Evolutionary conservation across 2,113 vertebrate species (phyloP), one percentile per base, ranked within the genome.

Genomic region (Noctilio leporinus): DNA sequence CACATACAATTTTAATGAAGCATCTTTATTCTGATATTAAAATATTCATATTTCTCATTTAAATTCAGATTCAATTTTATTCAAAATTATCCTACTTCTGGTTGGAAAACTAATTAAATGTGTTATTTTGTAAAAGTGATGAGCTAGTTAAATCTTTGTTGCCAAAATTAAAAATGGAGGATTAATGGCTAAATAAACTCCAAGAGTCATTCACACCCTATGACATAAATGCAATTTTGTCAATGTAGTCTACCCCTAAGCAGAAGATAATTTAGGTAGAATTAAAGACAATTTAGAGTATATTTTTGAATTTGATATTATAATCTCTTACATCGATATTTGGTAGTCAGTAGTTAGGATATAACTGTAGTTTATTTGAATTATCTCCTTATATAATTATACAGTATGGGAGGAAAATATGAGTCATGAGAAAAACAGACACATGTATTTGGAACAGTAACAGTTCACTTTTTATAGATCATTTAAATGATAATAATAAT

Each of bases 71-170:
- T 76, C 86, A 87, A 93, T 96, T 93, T 84, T 65, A 2, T 28
- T 73, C 20, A 93, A 86, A 96, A 95, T 75, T 96, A 89, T 38
- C 83, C 55, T 70, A 73, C 38, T 72, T 20, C 24, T 80, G 14
- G 93, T 89, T 76, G n/a, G 24, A 81, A 90, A 96, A 81, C 83
- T 95, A 96, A 95, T 95, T 94, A 95, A 96, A 96, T 49, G 16
- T 67, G 91, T 80, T 94, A 80, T 92, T 95, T 97, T 95, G 88
- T 80, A 93, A 53, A 94, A 93, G 24, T 86, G 96, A 86, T 95
- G 59, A 95, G 40, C 43, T 57, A 84, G 38, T 83, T 78, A 49
- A 93, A 84, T 84, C 33, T 93, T 93, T 89, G 49, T 89, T 95
- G 77, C 80, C 82, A 95, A 93, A 77, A 89, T 95, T 91, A 47